Percentiles rank a stretch among this genome's conserved stretches.
These are phyloP conservation scores for Microchirus variegatus DNA, from an alignment of 2,797 vertebrate species.

Conservation along the genomic window DNA sequence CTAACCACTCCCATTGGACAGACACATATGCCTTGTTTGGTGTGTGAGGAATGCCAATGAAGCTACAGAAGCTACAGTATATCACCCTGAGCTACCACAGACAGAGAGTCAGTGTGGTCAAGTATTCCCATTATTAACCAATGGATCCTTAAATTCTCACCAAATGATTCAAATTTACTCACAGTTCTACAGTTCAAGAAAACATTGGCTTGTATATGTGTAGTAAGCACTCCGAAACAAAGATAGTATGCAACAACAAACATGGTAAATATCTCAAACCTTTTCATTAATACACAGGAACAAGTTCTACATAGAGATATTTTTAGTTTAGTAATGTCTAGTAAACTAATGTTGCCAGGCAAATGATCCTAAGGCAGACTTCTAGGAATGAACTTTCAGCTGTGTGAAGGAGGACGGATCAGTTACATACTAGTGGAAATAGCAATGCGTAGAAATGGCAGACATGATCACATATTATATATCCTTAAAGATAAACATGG, in stretches of 20 bases:
- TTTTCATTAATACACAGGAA: conserved; percentile 15
- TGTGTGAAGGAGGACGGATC: conserved; percentile 18
- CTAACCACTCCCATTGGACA: conserved; percentile 55
- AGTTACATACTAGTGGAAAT: conserved; percentile 22
- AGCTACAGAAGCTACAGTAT: too few species aligned
- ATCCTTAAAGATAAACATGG: conserved; percentile 13
- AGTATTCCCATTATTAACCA: conserved; percentile 1
- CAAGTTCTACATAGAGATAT: conserved; percentile 17
- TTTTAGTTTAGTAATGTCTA: conserved; percentile 5
- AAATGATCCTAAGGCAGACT: conserved; percentile 11
- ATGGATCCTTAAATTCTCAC: not conserved
- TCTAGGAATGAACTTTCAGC: conserved; percentile 10
- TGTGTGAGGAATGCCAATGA: conserved; percentile 43
- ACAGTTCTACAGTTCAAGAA: too few species aligned
- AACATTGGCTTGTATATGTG: too few species aligned
- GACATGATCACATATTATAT: conserved; percentile 8
- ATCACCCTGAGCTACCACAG: conserved; percentile 36
- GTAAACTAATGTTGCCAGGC: conserved; percentile 19
- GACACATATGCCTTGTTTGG: conserved; percentile 67
- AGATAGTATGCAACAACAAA: not conserved
- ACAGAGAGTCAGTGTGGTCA: conserved; percentile 35
- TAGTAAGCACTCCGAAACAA: conserved; percentile 6
- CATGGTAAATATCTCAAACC: conserved; percentile 17
- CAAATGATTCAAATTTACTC: too few species aligned
- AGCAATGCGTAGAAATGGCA: conserved; percentile 12